Base-by-base conservation (phyloP, 2,888 invertebrate genomes). In the Patella ulyssiponensis region DNA sequence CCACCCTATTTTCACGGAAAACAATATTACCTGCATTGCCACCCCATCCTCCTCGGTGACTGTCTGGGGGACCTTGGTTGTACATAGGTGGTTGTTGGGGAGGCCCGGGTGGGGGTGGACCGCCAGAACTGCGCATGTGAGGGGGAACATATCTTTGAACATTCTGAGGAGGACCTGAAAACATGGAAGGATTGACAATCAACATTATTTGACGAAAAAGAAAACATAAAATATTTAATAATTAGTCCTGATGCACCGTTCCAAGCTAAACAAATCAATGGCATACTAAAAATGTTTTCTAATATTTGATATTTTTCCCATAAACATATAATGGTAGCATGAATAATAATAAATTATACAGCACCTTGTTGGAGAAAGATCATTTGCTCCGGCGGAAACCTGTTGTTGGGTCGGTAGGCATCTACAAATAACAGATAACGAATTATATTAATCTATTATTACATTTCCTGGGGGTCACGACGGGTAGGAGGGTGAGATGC, bases 111-210 rank as follows among this genome's bases (percentile, higher is more conserved):
- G 80, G 80, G 14, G 81, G 77, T 71, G 81, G 73, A 20, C 76
- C 79, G 52, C 80, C 82, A 33, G 77, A 81, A 74, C 95, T 95
- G 91, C 97, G 95, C 93, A 96, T 94, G 93, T 97, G 97, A 92
- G 98, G 98, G 92, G 97, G 97, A 91, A 98, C 94, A 94, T 98
- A 98, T 92, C 95, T 84, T 71, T 79, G 80, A 44, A 71, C 70
- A 54, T 71, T 71, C n/a, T 75, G 75, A 52, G 75, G 75, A 70
- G 75, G 70, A 74, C 64, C 64, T 64, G 9, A 64, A 64, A 64
- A 9, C 44, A 44, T 44, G 44, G 44, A 44, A 44, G 44, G 44
- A 1, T 44, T 44, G 44, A 44, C 9, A 7, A 44, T 7, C 7
- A 44, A 44, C 44, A 44, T 44, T 33, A 33, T 3, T 44, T 44